Evolutionary conservation across 2,888 invertebrate genomes (phyloP).

Genomic region (Platycheirus rosarum): DNA sequence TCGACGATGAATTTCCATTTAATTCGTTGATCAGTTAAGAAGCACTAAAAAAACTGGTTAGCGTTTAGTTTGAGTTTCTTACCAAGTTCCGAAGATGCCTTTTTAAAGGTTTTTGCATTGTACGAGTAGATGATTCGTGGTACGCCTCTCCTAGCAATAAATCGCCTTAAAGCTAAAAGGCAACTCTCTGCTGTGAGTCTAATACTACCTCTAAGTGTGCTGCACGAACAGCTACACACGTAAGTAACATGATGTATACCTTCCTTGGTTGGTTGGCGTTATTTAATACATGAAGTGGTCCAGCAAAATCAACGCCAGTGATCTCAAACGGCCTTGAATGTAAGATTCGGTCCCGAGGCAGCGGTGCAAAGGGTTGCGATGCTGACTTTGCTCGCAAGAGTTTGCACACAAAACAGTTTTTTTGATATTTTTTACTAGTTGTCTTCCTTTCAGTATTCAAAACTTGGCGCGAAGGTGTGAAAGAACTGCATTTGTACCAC

Average conservation of each 20-base stretch:
- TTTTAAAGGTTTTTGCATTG: conserved; percentile 44
- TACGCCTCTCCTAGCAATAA: conserved; percentile 37
- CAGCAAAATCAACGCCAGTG: conserved; percentile 56
- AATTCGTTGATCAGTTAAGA: conserved; percentile 7
- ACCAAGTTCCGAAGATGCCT: conserved; percentile 1
- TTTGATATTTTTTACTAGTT: conserved; percentile 5
- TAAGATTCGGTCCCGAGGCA: conserved; percentile 33
- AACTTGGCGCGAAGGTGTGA: conserved; percentile 17
- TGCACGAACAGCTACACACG: conserved; percentile 39
- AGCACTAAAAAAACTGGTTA: neutral
- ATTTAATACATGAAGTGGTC: conserved; percentile 28
- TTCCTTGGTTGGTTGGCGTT: conserved; percentile 12
- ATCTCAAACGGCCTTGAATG: conserved; percentile 40
- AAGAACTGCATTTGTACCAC: conserved; percentile 21
- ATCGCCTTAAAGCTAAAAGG: conserved; percentile 34
- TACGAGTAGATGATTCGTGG: conserved; percentile 32
- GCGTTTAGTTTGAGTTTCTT: neutral
- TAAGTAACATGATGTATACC: conserved; percentile 45
- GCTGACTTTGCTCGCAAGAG: conserved; percentile 12
- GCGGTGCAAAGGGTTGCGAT: conserved; percentile 34
- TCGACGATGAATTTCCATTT: conserved; percentile 39
- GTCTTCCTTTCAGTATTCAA: conserved; percentile 29
- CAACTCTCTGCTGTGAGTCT: conserved; percentile 41
- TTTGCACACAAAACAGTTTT: conserved; percentile 28
- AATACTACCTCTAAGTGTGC: conserved; percentile 32